Evolutionary conservation across 2,888 invertebrate genomes (phyloP).

Genomic region (Drosophila neutralis): DNA sequence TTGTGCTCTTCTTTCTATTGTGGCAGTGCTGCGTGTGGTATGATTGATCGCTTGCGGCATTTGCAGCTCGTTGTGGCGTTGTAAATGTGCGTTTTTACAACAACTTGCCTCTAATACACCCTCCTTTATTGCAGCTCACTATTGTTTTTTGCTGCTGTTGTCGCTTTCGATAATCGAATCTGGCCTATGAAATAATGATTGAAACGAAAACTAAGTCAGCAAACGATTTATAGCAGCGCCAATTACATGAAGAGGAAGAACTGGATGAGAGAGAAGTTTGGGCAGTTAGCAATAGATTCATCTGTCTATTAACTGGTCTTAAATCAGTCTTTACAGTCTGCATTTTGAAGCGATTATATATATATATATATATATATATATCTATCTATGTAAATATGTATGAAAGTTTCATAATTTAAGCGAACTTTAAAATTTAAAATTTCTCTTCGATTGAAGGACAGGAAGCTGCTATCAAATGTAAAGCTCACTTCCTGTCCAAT

Average conservation of each 20-base stretch:
- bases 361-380: too few species aligned
- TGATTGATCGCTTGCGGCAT: constrained; percentile 25
- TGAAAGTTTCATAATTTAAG: neutral
- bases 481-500: constrained; percentile 11
- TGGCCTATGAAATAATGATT: constrained; percentile 23
- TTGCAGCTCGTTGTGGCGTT: constrained; percentile 21
- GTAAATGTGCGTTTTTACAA: constrained; percentile 26
- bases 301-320: neutral
- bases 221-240: neutral
- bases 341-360: neutral
- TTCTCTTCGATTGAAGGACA: neutral
- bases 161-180: neutral
- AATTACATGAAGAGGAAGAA: neutral
- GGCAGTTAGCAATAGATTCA: neutral
- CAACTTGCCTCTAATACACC: constrained; percentile 38
- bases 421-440: neutral
- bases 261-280: neutral
- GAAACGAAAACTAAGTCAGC: neutral
- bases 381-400: too few species aligned
- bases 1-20: neutral
- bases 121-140: constrained; percentile 8
- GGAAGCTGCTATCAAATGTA: neutral
- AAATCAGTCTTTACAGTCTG: neutral
- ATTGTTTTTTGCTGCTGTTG: neutral
- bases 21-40: neutral